Conservation (phyloP, 2,888 invertebrate species). For the Drosophila infuscata region DNA sequence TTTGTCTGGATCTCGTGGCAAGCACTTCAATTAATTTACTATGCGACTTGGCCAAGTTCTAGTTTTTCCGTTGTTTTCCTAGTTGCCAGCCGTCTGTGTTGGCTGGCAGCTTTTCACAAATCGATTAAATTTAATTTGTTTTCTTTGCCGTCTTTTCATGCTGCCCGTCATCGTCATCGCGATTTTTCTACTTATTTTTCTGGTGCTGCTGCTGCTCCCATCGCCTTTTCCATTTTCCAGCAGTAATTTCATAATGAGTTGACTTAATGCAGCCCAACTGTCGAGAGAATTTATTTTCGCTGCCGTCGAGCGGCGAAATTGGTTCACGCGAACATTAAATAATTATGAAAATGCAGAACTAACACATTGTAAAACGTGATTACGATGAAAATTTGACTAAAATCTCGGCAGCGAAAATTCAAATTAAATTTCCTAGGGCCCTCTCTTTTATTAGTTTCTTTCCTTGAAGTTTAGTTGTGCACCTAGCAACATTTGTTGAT, state of each 20-base stretch:
- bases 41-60: constrained; percentile 49
- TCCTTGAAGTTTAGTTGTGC: constrained; percentile 6
- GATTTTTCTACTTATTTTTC: constrained; percentile 33
- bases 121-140: constrained; percentile 82
- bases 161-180: constrained; percentile 48
- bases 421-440: constrained; percentile 23
- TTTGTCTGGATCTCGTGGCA: constrained; percentile 28
- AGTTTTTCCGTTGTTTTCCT: constrained; percentile 33
- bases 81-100: constrained; percentile 16
- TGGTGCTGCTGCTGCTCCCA: constrained; percentile 20
- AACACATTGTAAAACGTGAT: constrained; percentile 34
- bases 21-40: constrained; percentile 60
- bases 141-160: constrained; percentile 66
- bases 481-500: constrained; percentile 51
- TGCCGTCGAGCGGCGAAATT: constrained; percentile 43
- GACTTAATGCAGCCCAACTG: constrained; percentile 72
- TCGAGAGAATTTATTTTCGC: constrained; percentile 32
- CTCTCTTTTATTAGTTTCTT: constrained; percentile 7
- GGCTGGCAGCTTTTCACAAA: constrained; percentile 68
- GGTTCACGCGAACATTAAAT: constrained; percentile 59
- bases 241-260: constrained; percentile 78
- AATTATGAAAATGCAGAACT: constrained; percentile 52
- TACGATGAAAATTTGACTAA: constrained; percentile 11
- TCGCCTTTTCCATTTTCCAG: constrained; percentile 27
- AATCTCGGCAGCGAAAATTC: constrained; percentile 14